Evolutionary conservation across 2,113 vertebrate species (phyloP), one percentile per base, ranked within the genome.

Genomic region (Actinemys pallida): DNA sequence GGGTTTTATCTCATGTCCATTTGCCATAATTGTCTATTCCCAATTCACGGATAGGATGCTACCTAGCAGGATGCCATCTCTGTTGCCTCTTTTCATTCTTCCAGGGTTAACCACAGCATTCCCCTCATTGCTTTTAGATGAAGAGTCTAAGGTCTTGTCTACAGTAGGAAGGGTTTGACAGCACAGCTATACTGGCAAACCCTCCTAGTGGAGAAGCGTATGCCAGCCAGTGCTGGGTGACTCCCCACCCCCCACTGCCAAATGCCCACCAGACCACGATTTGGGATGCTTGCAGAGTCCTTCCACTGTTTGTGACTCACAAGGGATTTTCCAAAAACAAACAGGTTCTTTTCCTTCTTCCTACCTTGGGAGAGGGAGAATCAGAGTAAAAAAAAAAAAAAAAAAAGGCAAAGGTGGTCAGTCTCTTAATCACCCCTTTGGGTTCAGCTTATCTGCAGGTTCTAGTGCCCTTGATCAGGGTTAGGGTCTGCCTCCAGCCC

Each of bases 21-120:
- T 94, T 97, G 81, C 92, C 91, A 95, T 62, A n/a, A 24, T 31
- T 65, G 59, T 17, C 93, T 85, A 88, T 90, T 81, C 79, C 50
- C 10, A 3, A 50, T 7, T 65, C 84, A n/a, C 59, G 5, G 69
- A 39, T 5, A 72, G 17, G 69, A 20, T 42, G n/a, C n/a, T 75
- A 42, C 16, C 87, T 69, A 1, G 85, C 24, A 80, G 20, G 3
- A 80, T 65, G 7, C 80, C 76, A 80, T 39, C 84, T 94, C 94
- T 89, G 59, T 13, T 86, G 72, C 92, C 84, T 45, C 20, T 87
- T 69, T 59, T 81, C 54, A 27, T 25, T 39, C 35, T 69, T 69
- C 65, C 35, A 39, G 65, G 65, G 17, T 59, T 93, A 90, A 89
- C n/a, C 57, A 57, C 3, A 76, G n/a, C 0, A 2, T 29, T 52